These are phyloP conservation scores for Burhinus bistriatus DNA, from an alignment of 2,113 vertebrate genomes.

Conservation along the genomic window DNA sequence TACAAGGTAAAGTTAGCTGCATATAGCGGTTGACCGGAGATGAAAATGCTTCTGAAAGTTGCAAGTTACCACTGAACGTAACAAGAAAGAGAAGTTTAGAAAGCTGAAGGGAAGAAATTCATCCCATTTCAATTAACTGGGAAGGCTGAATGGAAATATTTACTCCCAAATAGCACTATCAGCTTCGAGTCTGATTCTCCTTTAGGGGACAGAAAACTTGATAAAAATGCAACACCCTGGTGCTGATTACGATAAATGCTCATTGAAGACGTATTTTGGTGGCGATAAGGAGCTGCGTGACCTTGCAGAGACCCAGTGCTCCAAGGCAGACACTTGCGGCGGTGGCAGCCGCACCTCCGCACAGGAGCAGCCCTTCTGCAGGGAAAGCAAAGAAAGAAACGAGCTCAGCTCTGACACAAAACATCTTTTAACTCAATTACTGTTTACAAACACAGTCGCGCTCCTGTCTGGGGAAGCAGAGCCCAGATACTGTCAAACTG, in stretches of 20 bases:
- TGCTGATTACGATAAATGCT: constrained; percentile 3
- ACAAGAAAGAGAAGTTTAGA: background rate
- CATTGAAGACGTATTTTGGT: background rate
- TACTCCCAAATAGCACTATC: constrained; percentile 2
- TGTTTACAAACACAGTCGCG: constrained; percentile 41
- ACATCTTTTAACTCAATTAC: constrained; percentile 48
- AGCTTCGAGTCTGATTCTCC: constrained; percentile 20
- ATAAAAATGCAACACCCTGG: constrained; percentile 33
- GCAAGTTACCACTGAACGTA: background rate
- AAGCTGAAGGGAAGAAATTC: background rate
- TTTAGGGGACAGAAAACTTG: constrained; percentile 42
- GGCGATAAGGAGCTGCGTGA: constrained; percentile 30
- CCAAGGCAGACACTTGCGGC: background rate
- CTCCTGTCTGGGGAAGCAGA: constrained; percentile 37
- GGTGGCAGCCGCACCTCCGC: rapidly evolving
- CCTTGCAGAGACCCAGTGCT: background rate
- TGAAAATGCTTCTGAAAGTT: background rate
- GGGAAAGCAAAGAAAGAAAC: background rate
- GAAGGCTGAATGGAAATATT: constrained; percentile 17
- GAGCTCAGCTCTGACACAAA: constrained; percentile 44
- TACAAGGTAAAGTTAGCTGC: background rate
- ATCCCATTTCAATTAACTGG: background rate
- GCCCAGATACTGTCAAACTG: constrained; percentile 55
- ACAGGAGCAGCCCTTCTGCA: background rate
- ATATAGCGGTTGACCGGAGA: background rate